Evolutionary conservation across 2,797 vertebrate species (phyloP).

Genomic region (Semotilus atromaculatus): DNA sequence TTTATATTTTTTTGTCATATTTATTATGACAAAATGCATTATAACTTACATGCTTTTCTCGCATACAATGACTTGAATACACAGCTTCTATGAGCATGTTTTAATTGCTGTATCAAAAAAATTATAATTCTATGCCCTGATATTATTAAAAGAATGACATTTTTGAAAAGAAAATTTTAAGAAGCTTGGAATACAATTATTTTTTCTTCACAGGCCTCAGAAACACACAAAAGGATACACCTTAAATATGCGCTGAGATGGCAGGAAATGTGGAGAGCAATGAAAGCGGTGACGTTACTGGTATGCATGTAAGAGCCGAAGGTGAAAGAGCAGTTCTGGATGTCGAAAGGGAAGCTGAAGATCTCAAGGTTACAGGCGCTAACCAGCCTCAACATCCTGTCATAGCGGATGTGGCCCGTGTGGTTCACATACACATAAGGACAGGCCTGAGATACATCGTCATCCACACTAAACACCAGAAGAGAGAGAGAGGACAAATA

Average conservation of each 20-base stretch:
- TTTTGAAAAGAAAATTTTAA: too few relatives aligned
- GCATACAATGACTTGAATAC: not conserved
- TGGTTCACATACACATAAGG: slow-evolving; percentile 83
- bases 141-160: too few relatives aligned
- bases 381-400: slow-evolving; percentile 80
- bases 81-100: too few relatives aligned
- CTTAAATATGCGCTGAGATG: not conserved
- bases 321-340: slow-evolving; percentile 83
- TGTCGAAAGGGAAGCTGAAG: slow-evolving; percentile 84
- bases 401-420: slow-evolving; percentile 81
- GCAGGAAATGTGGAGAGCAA: slow-evolving; percentile 20
- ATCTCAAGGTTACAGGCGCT: slow-evolving; percentile 82
- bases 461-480: slow-evolving; percentile 75
- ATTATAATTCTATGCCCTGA: too few relatives aligned
- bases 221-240: not conserved
- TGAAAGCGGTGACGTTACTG: slow-evolving; percentile 65
- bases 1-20: not conserved
- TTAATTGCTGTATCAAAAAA: too few relatives aligned
- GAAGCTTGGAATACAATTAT: too few relatives aligned
- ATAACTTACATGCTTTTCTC: too few relatives aligned
- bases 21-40: not conserved
- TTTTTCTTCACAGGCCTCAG: not conserved
- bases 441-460: slow-evolving; percentile 80
- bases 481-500: not conserved
- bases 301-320: slow-evolving; percentile 82